phyloP scores from a whole-genome alignment of 2,113 vertebrate genomes.

The Ctenodactylus gundi region DNA sequence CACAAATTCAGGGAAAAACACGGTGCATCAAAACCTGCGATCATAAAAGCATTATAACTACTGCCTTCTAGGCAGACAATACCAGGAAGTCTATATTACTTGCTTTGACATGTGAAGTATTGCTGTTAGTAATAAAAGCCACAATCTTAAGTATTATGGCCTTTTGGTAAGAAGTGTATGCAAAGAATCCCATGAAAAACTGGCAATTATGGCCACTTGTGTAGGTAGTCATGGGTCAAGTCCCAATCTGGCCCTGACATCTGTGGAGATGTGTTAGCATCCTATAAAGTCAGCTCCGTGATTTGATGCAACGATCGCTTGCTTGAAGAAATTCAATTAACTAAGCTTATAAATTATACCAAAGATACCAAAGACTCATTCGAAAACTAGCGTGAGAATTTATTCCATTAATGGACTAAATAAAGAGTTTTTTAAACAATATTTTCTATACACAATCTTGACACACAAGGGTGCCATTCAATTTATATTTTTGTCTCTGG shows the following conservation, averaged over 20 bases:
- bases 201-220: background rate
- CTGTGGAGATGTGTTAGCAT: background rate
- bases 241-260: background rate
- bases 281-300: background rate
- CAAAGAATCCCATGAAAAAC: background rate
- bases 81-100: background rate
- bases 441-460: background rate
- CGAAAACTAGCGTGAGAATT: background rate
- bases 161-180: background rate
- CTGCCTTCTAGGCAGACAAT: background rate
- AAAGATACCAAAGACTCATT: conserved; percentile 28
- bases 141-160: background rate
- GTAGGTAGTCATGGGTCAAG: background rate
- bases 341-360: conserved; percentile 18
- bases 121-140: background rate
- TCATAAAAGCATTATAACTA: background rate
- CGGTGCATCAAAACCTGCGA: background rate
- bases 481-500: background rate
- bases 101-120: background rate
- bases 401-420: conserved; percentile 16
- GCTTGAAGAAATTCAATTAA: conserved; percentile 42
- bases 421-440: background rate
- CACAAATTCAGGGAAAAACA: background rate
- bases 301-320: conserved; percentile 28
- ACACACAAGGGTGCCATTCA: background rate